Evolutionary conservation across 2,888 invertebrate species (phyloP).

Genomic region (Mechanitis mazaeus): DNA sequence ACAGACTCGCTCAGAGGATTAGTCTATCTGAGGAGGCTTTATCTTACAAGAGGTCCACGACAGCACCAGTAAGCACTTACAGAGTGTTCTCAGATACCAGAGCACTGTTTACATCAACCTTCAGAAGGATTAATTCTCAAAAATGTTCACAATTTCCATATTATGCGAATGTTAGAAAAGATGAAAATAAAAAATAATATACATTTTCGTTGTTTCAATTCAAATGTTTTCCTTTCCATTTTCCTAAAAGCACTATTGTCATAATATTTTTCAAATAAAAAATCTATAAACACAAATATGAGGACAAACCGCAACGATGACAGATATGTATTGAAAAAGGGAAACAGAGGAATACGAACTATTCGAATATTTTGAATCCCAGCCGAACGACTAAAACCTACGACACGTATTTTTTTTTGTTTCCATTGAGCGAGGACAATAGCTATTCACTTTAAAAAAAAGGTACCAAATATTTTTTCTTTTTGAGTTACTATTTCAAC

Average conservation of each 20-base stretch:
- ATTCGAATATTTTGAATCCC: conserved; percentile 10
- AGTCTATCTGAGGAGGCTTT: conserved; percentile 49
- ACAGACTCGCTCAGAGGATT: conserved; percentile 21
- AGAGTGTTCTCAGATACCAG: conserved; percentile 35
- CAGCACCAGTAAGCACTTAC: conserved; percentile 41
- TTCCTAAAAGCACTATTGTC: conserved; percentile 63
- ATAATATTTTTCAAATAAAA: conserved; percentile 25
- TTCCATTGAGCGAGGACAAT: conserved; percentile 1
- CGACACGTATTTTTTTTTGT: not conserved
- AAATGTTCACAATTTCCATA: not conserved
- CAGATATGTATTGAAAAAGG: conserved; percentile 21
- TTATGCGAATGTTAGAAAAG: not conserved
- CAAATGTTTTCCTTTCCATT: conserved; percentile 40
- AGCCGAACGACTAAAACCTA: conserved; percentile 4
- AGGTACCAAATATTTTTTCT: not conserved
- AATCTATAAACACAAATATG: conserved; percentile 18
- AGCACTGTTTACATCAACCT: conserved; percentile 16
- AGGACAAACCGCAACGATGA: conserved; percentile 21
- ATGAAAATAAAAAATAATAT: too few relatives aligned
- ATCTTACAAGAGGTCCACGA: conserved; percentile 43
- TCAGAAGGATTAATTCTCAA: conserved; percentile 11
- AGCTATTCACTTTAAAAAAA: not conserved
- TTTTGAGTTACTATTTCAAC: not conserved
- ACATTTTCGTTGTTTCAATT: conserved; percentile 3
- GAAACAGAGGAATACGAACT: conserved; percentile 8